Evolutionary conservation across 2,113 vertebrate species (phyloP).

Genomic region (Burhinus bistriatus): DNA sequence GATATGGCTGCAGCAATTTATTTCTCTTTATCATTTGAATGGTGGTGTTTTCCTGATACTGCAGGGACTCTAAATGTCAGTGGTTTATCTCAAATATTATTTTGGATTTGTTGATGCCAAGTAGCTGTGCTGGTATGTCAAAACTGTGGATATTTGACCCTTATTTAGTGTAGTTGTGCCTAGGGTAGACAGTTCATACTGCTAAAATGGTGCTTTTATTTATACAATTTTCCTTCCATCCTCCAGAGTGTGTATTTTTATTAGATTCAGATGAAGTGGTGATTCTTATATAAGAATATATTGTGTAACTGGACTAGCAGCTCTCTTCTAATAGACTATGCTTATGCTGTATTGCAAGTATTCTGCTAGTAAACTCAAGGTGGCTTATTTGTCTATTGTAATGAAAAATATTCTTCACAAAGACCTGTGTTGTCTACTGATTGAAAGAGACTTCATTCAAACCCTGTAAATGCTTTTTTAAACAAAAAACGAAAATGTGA

Average conservation of each 20-base stretch:
- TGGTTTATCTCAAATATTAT: not conserved
- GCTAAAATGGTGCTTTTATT: not conserved
- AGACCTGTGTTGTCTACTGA: not conserved
- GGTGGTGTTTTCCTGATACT: not conserved
- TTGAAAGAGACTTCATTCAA: not conserved
- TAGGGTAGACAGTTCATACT: not conserved
- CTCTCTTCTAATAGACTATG: not conserved
- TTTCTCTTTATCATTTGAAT: not conserved
- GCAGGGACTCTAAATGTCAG: not conserved
- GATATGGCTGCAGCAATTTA: not conserved
- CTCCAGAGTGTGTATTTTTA: constrained; percentile 29
- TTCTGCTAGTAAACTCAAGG: not conserved
- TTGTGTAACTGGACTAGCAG: constrained; percentile 49
- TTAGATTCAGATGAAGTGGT: constrained; percentile 14
- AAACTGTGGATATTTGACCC: not conserved
- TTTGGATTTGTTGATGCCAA: not conserved
- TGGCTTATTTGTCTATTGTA: not conserved
- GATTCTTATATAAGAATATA: constrained; percentile 50
- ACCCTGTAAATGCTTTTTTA: not conserved
- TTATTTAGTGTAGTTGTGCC: not conserved
- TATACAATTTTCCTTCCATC: not conserved
- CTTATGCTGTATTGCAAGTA: not conserved
- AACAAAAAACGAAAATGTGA: not conserved
- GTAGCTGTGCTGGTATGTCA: not conserved
- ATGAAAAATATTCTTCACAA: not conserved